Percentiles rank a stretch among this genome's conserved stretches.
Evolutionary conservation across 2,113 vertebrate genomes (phyloP).

Genomic region (Acanthisitta chloris): DNA sequence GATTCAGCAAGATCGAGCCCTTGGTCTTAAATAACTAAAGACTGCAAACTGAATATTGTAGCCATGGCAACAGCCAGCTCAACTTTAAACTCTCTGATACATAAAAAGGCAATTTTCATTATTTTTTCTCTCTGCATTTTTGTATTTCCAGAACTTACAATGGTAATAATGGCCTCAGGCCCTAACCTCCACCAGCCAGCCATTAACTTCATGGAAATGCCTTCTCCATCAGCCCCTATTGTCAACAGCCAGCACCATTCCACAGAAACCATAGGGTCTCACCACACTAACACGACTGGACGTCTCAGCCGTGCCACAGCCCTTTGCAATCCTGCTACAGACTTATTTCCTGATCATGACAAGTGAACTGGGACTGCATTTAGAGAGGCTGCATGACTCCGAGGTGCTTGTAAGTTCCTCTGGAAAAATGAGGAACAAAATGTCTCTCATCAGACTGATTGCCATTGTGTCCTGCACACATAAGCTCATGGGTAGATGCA

Average conservation of each 20-base stretch:
- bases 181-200: constrained; percentile 57
- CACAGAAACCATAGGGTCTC: constrained; percentile 14
- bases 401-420: constrained; percentile 1
- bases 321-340: neutral
- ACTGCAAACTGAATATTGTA: constrained; percentile 65
- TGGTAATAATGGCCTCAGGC: constrained; percentile 64
- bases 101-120: constrained; percentile 70
- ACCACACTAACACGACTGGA: constrained; percentile 20
- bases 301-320: constrained; percentile 18
- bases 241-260: constrained; percentile 48
- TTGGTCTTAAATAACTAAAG: constrained; percentile 61
- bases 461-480: constrained; percentile 22
- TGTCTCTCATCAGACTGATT: constrained; percentile 68
- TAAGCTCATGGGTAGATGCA: neutral
- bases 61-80: constrained; percentile 68
- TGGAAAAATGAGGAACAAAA: constrained; percentile 64
- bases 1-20: constrained; percentile 56
- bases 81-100: constrained; percentile 65
- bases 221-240: constrained; percentile 59
- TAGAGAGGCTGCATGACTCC: constrained; percentile 50
- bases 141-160: constrained; percentile 67
- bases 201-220: constrained; percentile 64
- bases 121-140: constrained; percentile 61
- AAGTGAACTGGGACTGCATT: neutral
- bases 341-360: constrained; percentile 1